Evolutionary conservation across 2,888 invertebrate species (phyloP), one percentile per base, ranked within the genome.

Genomic region (Microctonus hyperodae): DNA sequence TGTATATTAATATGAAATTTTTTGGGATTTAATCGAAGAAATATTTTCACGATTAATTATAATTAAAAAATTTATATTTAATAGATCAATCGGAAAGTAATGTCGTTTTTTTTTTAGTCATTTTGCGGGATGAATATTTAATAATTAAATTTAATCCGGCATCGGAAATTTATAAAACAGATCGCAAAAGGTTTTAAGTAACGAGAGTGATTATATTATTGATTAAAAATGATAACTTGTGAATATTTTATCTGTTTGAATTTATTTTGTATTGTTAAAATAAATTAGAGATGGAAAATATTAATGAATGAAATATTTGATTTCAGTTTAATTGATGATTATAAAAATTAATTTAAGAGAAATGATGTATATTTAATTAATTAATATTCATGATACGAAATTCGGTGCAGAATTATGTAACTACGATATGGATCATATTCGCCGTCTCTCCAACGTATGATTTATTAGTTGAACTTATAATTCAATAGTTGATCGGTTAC

Each of bases 331-430:
- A 56, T 57, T 37, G 28, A 50, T 62, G 57, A 40, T 55, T 57
- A 57, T 51, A 53, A 57, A 50, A 40, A 28, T 16, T 7, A 33
- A 40, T 28, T 16, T 7, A 33, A 11, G 16, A 16, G 50, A 58
- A 31, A 63, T 63, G 67, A 67, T 63, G 53, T 48, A 44, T 59
- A 58, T 20, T 20, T 53, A n/a, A 58, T 64, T 67, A 64, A 67
- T 67, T 67, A 37, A 62, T 51, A 67, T 67, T 63, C 67, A 59
- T 33, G 28, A 33, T 63, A 59, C 67, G 63, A 67, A 62, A 67
- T 40, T 63, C 51, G 58, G 59, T 63, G 58, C n/a, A n/a, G n/a
- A 64, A 67, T 67, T 67, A 59, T 60, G 51, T 28, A 56, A 58
- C 58, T 67, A 28, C 23, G 58, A 67, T 67, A 67, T 67, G 62